Evolutionary conservation across 2,888 invertebrate genomes (phyloP).

Genomic region (Nebria brevicollis): DNA sequence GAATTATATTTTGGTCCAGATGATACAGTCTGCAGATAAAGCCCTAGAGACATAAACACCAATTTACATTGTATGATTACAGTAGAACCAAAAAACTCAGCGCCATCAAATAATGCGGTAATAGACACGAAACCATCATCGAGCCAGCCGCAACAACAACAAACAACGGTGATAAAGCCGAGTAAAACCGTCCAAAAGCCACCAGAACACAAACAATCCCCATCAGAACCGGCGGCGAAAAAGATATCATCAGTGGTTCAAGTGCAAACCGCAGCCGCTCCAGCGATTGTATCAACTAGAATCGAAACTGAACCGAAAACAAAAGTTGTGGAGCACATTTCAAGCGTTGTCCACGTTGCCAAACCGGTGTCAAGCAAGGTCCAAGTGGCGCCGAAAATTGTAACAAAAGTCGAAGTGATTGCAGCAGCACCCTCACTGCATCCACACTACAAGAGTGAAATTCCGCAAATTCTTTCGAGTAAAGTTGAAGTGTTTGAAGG

Average conservation of each 20-base stretch:
- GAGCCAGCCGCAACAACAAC: conserved; percentile 49
- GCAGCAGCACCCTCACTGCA: conserved; percentile 51
- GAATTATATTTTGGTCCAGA: background rate
- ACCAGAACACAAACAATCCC: conserved; percentile 62
- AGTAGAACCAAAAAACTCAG: conserved; percentile 46
- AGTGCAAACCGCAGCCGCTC: conserved; percentile 52
- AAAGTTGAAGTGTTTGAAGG: conserved; percentile 57
- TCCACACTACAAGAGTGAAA: conserved; percentile 3
- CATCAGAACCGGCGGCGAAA: conserved; percentile 60
- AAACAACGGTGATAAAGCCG: conserved; percentile 61
- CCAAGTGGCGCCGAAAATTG: conserved; percentile 56
- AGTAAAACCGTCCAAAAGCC: conserved; percentile 61
- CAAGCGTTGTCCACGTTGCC: conserved; percentile 62
- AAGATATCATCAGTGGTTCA: conserved; percentile 58
- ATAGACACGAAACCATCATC: conserved; percentile 58
- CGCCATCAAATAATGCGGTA: conserved; percentile 55
- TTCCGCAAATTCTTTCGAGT: conserved; percentile 55
- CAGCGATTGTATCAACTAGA: conserved; percentile 62
- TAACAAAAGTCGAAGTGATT: conserved; percentile 61
- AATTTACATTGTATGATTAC: conserved; percentile 11
- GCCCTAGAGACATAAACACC: background rate
- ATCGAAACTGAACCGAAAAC: conserved; percentile 64
- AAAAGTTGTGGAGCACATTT: conserved; percentile 56
- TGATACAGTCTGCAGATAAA: background rate
- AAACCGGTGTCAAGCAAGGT: conserved; percentile 56